Conservation (phyloP, 1,140 invertebrate species). For the Drosophila aff. region DNA sequence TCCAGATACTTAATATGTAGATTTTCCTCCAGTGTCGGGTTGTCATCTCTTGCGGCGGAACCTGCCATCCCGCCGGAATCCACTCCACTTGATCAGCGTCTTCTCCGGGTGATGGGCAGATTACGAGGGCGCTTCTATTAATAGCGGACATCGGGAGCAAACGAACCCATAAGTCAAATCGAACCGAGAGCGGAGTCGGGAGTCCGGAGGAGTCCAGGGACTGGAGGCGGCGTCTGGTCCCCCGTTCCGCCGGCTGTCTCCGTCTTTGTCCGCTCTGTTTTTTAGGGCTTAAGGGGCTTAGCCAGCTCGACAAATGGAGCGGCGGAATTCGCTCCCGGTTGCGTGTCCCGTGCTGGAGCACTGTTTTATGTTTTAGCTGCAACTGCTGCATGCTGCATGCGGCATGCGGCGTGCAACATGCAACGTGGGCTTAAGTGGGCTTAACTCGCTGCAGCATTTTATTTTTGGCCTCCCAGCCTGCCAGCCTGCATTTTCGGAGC, state of each 20-base stretch:
- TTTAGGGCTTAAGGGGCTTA: slow-evolving; percentile 82
- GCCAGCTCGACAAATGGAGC: slow-evolving; percentile 74
- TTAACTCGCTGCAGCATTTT: slow-evolving; percentile 63
- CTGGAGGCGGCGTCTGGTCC: slow-evolving; percentile 22
- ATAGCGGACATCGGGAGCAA: slow-evolving; percentile 78
- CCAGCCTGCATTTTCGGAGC: not conserved
- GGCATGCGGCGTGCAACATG: slow-evolving; percentile 63
- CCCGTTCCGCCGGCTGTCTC: slow-evolving; percentile 24
- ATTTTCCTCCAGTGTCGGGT: slow-evolving; percentile 15
- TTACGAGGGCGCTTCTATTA: slow-evolving; percentile 63
- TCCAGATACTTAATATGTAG: not conserved
- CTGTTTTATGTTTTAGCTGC: slow-evolving; percentile 70
- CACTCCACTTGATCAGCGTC: slow-evolving; percentile 61
- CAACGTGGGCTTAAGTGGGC: slow-evolving; percentile 79
- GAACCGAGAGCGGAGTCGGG: slow-evolving; percentile 49
- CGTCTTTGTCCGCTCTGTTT: slow-evolving; percentile 65
- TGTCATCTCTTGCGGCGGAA: slow-evolving; percentile 53
- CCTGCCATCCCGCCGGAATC: slow-evolving; percentile 52
- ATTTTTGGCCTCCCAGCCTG: slow-evolving; percentile 29
- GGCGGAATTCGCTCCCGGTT: slow-evolving; percentile 26
- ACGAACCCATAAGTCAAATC: slow-evolving; percentile 84
- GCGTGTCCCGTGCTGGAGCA: slow-evolving; percentile 62
- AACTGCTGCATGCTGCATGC: slow-evolving; percentile 43
- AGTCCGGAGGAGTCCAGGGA: slow-evolving; percentile 30
- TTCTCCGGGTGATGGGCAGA: slow-evolving; percentile 42